Evolutionary conservation across 2,113 vertebrate genomes (phyloP), one percentile per base, ranked within the genome.

Genomic region (Recurvirostra avosetta): DNA sequence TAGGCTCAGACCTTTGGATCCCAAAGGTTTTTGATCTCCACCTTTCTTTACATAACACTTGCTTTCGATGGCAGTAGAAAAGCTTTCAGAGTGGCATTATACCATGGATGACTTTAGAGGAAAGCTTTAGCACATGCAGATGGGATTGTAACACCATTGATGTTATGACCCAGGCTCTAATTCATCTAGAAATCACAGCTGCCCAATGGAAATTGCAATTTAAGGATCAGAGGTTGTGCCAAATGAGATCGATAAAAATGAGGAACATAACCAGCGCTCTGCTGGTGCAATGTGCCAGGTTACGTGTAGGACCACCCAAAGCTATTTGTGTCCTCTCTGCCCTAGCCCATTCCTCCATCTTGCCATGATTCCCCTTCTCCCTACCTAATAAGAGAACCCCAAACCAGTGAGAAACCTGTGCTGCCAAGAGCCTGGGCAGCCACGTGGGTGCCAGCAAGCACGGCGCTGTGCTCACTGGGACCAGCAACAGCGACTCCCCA

Each of bases 401-500:
- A 63, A 63, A 45, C 5, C 36, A 50, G 49, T 23, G 61, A 55
- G 65, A 86, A 82, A 72, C 4, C 19, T 29, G 19, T 52, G n/a
- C 32, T 94, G 29, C 23, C 38, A 45, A 78, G 50, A 56, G 36
- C 36, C 36, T 45, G 32, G 23, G n/a, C 41, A 83, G 36, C 7
- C 21, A 16, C 2, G 4, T 14, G 15, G 26, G 47, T 73, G 45
- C 8, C 47, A 55, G 65, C 12, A 61, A n/a, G 29, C 25, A 29
- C 5, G 5, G 23, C 12, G 13, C 50, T 52, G 8, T 67, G 32
- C 36, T 73, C 21, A 17, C 25, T 27, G 45, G 30, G 58, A 59
- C 21, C 63, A 59, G 50, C 2, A 4, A 29, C 22, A n/a, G 29
- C 2, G 2, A n/a, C 27, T 75, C 23, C 10, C 25, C 1, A 2